Percentiles rank a stretch among this genome's conserved stretches.
These are phyloP conservation scores for Drosophila prolongata DNA, from an alignment of 2,888 invertebrate species.

Conservation along the genomic window DNA sequence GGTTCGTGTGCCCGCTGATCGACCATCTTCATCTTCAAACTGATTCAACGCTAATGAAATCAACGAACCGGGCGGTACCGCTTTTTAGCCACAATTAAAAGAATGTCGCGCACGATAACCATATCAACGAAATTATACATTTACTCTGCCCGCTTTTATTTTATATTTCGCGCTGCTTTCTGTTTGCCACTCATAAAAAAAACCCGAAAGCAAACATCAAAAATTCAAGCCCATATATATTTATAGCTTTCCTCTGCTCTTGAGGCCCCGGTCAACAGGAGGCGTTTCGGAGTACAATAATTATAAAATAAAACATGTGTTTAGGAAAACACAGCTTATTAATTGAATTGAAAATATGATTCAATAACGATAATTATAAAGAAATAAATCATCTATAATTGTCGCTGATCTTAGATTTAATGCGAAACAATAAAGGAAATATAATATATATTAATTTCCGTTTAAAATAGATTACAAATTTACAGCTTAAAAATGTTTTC, in stretches of 20 bases:
- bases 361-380: too few relatives aligned
- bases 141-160: constrained; percentile 8
- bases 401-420: too few relatives aligned
- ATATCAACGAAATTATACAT: constrained; percentile 23
- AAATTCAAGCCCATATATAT: constrained; percentile 13
- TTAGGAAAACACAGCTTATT: background rate
- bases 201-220: constrained; percentile 4
- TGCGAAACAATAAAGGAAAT: too few relatives aligned
- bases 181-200: constrained; percentile 30
- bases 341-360: background rate
- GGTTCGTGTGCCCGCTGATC: constrained; percentile 4
- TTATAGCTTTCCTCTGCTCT: background rate
- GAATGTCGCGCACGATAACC: constrained; percentile 15
- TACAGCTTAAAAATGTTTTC: too few relatives aligned
- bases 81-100: constrained; percentile 12
- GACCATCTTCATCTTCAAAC: constrained; percentile 39
- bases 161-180: constrained; percentile 14
- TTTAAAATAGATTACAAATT: too few relatives aligned
- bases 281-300: background rate
- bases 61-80: background rate
- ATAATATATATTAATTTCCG: too few relatives aligned
- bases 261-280: constrained; percentile 3
- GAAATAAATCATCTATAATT: too few relatives aligned
- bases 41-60: constrained; percentile 16
- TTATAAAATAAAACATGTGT: too few relatives aligned